These are phyloP conservation scores for Fabriciana adippe DNA, from an alignment of 2,888 invertebrate species.

Conservation along the genomic window DNA sequence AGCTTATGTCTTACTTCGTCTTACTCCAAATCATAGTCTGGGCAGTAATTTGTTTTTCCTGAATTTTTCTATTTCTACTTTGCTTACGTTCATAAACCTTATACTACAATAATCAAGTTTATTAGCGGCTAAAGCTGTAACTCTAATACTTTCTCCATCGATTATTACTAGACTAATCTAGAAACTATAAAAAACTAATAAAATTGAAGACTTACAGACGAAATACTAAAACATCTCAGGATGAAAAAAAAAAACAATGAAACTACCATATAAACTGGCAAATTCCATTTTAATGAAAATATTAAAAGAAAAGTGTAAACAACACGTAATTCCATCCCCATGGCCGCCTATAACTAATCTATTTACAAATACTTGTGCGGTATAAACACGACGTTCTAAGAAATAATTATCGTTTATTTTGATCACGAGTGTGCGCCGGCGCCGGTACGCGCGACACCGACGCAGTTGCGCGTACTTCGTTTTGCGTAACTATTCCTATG, in stretches of 20 bases:
- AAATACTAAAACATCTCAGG: too few relatives aligned
- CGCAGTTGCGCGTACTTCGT: constrained; percentile 40
- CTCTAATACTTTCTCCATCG: too few relatives aligned
- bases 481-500: constrained; percentile 46
- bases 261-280: not conserved
- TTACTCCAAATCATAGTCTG: too few relatives aligned
- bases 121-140: too few relatives aligned
- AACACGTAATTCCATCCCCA: constrained; percentile 19
- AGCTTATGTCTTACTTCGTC: too few relatives aligned
- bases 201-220: too few relatives aligned
- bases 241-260: not conserved
- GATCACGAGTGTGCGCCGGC: constrained; percentile 48
- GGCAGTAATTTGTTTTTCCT: too few relatives aligned
- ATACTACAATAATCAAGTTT: too few relatives aligned
- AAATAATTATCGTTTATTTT: constrained; percentile 55
- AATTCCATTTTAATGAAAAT: not conserved
- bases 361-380: constrained; percentile 47
- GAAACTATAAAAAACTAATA: too few relatives aligned
- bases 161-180: too few relatives aligned
- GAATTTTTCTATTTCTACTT: too few relatives aligned
- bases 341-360: constrained; percentile 16
- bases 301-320: constrained; percentile 17
- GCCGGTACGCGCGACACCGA: constrained; percentile 39
- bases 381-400: constrained; percentile 60
- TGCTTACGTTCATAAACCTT: too few relatives aligned